A percentile compares a stretch with the other conserved stretches of the same genome.
phyloP scores from a whole-genome alignment of 2,113 vertebrate genomes.

The Morphnarchus princeps region DNA sequence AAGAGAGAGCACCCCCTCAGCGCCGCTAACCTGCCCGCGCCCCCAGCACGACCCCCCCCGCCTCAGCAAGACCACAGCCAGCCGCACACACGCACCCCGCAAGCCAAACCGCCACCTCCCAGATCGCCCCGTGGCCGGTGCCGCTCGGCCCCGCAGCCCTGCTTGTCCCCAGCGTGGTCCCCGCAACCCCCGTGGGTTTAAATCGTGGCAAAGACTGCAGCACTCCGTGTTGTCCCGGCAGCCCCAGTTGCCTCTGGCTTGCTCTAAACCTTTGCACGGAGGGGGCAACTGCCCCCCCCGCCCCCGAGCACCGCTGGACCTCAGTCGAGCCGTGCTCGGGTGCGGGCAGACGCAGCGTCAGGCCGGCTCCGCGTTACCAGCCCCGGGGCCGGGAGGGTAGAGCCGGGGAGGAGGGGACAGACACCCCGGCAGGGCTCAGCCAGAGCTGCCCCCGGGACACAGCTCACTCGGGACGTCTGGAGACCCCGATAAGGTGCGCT shows the following conservation, averaged over 20 bases:
- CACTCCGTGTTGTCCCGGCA: accelerated
- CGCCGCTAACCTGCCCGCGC: accelerated
- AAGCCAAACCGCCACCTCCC: neutral
- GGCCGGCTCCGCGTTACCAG: neutral
- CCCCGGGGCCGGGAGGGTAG: no score
- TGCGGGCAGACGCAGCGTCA: no score
- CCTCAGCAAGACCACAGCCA: accelerated
- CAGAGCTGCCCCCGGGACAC: no score
- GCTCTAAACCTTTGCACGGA: neutral
- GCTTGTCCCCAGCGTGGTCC: accelerated
- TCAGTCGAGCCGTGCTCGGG: neutral
- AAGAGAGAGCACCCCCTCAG: neutral
- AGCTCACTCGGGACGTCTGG: no score
- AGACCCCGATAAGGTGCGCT: neutral
- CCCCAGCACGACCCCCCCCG: neutral
- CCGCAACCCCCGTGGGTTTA: neutral
- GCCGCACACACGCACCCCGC: accelerated
- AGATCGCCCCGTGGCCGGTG: accelerated
- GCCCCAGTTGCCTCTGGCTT: accelerated
- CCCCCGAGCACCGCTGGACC: accelerated
- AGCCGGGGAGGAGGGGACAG: no score
- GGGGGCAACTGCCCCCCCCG: accelerated
- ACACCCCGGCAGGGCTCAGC: neutral
- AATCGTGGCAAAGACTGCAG: neutral
- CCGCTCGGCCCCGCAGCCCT: neutral